Base-by-base conservation (phyloP, 2,888 invertebrate species). In the Chymomyza amoena region DNA sequence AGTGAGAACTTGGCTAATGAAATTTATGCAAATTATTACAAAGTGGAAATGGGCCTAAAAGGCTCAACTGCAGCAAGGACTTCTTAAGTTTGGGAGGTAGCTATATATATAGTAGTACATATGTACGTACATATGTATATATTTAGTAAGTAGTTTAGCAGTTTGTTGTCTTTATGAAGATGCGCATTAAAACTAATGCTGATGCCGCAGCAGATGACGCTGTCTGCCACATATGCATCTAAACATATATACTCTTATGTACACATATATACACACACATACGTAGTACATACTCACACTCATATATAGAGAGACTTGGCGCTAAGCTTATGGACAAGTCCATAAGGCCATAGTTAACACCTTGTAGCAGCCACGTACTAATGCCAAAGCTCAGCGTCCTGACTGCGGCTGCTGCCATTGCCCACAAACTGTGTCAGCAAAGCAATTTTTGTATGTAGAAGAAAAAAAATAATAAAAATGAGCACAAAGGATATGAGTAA, bases 331-430 rank as follows among this genome's bases (percentile, higher is more conserved):
- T 74, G 88, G 84, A 84, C 87, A 81, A 84, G 88, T 83, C 83
- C 88, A 83, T 88, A 83, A 83, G 83, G 83, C 86, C 84, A 79
- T 82, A 82, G 83, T 83, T 83, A 83, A 88, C 83, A 83, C 83
- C 83, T 83, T 88, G 83, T 88, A 88, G 88, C 88, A 81, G 70
- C 75, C 82, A 83, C 83, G 83, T 88, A 87, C 83, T 88, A 88
- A 83, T 88, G 83, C 87, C 83, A 83, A 88, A 86, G 83, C 88
- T 88, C 83, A 83, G 88, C 84, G 87, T 87, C n/a, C 60, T 60
- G 36, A 36, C 57, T 57, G 57, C 13, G 56, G 56, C 60, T 60
- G 61, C 39, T 84, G 81, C 83, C 82, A 45, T 45, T 45, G 39
- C 39, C 39, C 39, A 79, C 87, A 87, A 88, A 83, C 83, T 83